A percentile compares a stretch with the other conserved stretches of the same genome.
phyloP scores from a whole-genome alignment of 2,113 vertebrate genomes.

The Oriolus oriolus region DNA sequence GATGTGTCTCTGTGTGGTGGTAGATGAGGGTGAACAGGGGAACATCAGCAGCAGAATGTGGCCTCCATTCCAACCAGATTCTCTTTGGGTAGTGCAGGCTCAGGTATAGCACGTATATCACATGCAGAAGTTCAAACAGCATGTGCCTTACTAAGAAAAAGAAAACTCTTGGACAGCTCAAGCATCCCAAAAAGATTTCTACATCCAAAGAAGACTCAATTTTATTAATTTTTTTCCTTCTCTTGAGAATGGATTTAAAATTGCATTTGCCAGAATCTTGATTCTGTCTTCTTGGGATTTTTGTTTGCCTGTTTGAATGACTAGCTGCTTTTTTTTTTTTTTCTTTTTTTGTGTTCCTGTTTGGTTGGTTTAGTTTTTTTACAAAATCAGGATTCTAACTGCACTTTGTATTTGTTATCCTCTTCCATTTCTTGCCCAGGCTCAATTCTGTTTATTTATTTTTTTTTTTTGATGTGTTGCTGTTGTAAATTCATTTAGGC shows the following conservation, averaged over 20 bases:
- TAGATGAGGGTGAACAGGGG: not conserved
- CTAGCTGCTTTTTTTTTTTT: not conserved
- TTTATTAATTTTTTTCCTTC: not conserved
- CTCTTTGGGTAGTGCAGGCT: not conserved
- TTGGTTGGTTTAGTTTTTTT: not conserved
- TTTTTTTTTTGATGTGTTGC: not conserved
- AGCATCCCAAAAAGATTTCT: not conserved
- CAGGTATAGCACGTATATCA: fast-evolving
- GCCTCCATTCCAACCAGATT: not conserved
- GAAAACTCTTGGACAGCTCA: not conserved
- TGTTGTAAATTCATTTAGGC: not conserved
- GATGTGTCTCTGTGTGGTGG: not conserved
- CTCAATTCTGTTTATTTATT: not conserved
- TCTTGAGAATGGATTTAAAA: not conserved
- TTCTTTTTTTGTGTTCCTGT: not conserved
- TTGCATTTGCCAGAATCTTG: not conserved
- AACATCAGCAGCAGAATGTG: not conserved
- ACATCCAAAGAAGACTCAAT: not conserved
- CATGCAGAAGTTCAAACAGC: not conserved
- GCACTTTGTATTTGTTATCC: not conserved
- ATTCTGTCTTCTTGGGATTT: not conserved
- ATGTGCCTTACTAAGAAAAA: not conserved
- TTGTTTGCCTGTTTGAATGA: not conserved
- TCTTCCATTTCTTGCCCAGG: not conserved
- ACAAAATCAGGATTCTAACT: not conserved